Conservation (phyloP, 2,888 invertebrate genomes). For the Aspidapion aeneum region DNA sequence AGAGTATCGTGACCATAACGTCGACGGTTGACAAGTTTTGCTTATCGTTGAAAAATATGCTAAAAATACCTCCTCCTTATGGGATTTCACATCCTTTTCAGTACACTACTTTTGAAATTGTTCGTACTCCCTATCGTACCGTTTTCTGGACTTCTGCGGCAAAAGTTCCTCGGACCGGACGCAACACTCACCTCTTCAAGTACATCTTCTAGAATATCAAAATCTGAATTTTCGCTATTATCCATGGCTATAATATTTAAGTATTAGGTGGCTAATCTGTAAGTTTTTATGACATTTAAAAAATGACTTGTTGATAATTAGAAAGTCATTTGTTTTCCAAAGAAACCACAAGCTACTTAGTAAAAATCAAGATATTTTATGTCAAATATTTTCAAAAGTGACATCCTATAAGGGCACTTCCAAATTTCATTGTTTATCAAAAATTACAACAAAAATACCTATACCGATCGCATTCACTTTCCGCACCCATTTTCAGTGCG, state of each 20-base stretch:
- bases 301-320: background rate
- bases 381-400: background rate
- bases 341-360: background rate
- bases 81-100: background rate
- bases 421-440: background rate
- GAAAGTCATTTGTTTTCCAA: background rate
- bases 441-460: background rate
- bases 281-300: too few species aligned
- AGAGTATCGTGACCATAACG: constrained; percentile 3
- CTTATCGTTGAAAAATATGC: constrained; percentile 3
- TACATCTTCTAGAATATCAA: background rate
- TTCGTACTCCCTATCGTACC: constrained; percentile 5
- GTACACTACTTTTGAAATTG: constrained; percentile 1
- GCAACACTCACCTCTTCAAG: background rate
- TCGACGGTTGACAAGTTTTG: constrained; percentile 4
- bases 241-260: too few species aligned
- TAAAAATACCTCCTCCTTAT: constrained; percentile 7
- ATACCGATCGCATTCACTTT: background rate
- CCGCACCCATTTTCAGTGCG: background rate
- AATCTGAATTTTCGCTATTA: background rate
- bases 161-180: background rate
- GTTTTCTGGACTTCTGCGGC: background rate
- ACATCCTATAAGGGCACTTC: background rate
- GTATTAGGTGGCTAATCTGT: too few species aligned
- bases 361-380: background rate